Evolutionary conservation across 2,888 invertebrate genomes (phyloP).

Genomic region (Diplazon laetatorius): DNA sequence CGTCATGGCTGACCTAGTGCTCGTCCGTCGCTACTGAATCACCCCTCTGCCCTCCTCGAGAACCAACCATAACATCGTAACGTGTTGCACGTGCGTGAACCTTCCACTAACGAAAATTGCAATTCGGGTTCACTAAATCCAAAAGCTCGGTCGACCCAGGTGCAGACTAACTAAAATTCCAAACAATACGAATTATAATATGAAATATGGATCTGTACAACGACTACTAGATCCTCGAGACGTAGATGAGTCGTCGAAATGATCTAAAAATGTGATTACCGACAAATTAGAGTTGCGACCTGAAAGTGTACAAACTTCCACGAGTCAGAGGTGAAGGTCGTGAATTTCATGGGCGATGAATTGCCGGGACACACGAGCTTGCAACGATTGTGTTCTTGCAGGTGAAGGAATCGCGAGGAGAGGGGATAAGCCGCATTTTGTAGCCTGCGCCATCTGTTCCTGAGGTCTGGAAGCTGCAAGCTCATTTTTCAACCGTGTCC

Average conservation of each 20-base stretch:
- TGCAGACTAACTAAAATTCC: not conserved
- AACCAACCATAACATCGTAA: conserved; percentile 18
- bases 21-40: conserved; percentile 45
- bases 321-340: conserved; percentile 59
- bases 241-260: too few species aligned
- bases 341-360: conserved; percentile 43
- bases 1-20: conserved; percentile 59
- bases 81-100: conserved; percentile 37
- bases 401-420: not conserved
- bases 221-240: too few species aligned
- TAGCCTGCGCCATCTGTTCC: conserved; percentile 28
- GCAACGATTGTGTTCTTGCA: conserved; percentile 5
- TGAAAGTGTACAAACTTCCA: conserved; percentile 32
- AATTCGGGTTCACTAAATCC: not conserved
- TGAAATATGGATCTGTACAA: not conserved
- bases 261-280: too few species aligned
- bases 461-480: conserved; percentile 3
- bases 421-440: not conserved
- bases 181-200: not conserved
- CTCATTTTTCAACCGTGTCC: not conserved
- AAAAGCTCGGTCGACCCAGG: not conserved
- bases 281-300: not conserved
- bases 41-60: conserved; percentile 2
- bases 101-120: not conserved
- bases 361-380: conserved; percentile 37